Conservation (phyloP, 2,888 invertebrate genomes). For the Helicoverpa assulta region DNA sequence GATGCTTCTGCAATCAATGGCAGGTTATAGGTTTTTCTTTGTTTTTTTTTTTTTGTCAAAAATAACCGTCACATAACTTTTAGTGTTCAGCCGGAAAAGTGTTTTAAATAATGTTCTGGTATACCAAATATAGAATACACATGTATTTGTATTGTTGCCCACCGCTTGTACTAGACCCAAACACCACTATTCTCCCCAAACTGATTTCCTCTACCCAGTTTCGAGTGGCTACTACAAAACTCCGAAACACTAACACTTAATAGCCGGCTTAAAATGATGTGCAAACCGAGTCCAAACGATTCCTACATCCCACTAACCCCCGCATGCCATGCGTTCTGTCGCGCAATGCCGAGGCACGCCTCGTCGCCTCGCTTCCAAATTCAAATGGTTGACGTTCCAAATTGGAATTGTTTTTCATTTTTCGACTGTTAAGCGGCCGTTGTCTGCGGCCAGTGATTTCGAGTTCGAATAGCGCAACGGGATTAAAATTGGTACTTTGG, state of each 20-base stretch:
- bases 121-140: neutral
- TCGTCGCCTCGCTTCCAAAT: slow-evolving; percentile 79
- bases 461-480: slow-evolving; percentile 68
- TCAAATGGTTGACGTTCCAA: slow-evolving; percentile 87
- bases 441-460: slow-evolving; percentile 80
- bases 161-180: neutral
- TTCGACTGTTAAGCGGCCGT: slow-evolving; percentile 80
- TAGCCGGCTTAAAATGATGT: slow-evolving; percentile 28
- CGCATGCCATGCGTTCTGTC: slow-evolving; percentile 75
- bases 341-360: slow-evolving; percentile 73
- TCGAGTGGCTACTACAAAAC: slow-evolving; percentile 2
- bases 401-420: slow-evolving; percentile 88
- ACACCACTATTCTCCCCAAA: neutral
- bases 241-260: slow-evolving; percentile 39
- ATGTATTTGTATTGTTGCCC: neutral
- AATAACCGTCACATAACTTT: too few relatives aligned
- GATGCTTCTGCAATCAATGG: too few relatives aligned
- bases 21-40: too few relatives aligned
- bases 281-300: slow-evolving; percentile 51
- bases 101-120: too few relatives aligned
- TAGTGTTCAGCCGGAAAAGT: too few relatives aligned
- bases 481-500: slow-evolving; percentile 63
- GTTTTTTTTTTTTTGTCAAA: too few relatives aligned
- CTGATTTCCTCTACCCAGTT: neutral
- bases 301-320: slow-evolving; percentile 54